A percentile compares a stretch with the other conserved stretches of the same genome.
phyloP scores from a whole-genome alignment of 2,888 invertebrate genomes.

The Frankliniella intonsa region DNA sequence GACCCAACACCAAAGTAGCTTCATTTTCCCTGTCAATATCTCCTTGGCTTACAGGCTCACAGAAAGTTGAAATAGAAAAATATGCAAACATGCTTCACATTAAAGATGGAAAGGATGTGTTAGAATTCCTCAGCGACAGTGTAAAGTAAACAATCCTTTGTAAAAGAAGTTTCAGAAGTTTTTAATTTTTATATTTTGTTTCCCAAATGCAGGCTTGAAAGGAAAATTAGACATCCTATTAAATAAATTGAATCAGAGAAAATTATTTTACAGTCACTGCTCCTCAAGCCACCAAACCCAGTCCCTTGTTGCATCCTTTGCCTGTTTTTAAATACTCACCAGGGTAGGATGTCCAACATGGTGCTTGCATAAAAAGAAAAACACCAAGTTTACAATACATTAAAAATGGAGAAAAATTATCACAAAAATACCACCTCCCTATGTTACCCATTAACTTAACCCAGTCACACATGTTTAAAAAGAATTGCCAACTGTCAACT shows the following conservation, averaged over 20 bases:
- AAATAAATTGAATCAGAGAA: neutral
- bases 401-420: neutral
- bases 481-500: too few species aligned
- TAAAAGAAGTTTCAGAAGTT: too few species aligned
- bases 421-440: neutral
- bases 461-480: too few species aligned
- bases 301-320: neutral
- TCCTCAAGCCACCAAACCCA: constrained; percentile 15
- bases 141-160: too few species aligned
- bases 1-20: too few species aligned
- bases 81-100: neutral
- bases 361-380: constrained; percentile 32
- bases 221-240: too few species aligned
- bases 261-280: neutral
- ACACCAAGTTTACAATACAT: constrained; percentile 1
- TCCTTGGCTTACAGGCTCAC: too few species aligned
- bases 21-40: too few species aligned
- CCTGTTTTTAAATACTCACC: constrained; percentile 33
- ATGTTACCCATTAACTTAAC: neutral
- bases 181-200: too few species aligned
- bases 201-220: too few species aligned
- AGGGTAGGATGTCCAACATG: constrained; percentile 35
- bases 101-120: too few species aligned
- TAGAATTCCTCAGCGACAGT: too few species aligned
- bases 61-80: neutral